Conservation (phyloP, 2,113 vertebrate genomes). For the Amblyopsis rosae region DNA sequence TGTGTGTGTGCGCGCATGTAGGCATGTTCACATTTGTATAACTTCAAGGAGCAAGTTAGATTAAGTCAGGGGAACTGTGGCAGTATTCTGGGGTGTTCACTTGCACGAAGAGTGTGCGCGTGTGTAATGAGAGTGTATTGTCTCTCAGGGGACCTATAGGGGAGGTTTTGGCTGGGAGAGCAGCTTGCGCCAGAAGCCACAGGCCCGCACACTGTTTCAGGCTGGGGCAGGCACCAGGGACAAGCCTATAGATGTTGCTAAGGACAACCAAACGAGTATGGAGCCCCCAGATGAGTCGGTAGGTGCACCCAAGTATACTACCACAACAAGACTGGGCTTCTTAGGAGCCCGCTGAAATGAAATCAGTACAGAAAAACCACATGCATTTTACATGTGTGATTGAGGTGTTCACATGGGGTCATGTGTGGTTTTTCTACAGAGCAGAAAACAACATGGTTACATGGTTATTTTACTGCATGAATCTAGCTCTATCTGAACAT, state of each 20-base stretch:
- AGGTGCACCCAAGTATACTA: constrained; percentile 61
- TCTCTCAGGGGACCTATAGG: constrained; percentile 68
- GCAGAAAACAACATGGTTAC: no score
- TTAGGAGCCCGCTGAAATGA: no score
- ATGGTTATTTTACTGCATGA: no score
- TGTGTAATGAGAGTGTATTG: constrained; percentile 59
- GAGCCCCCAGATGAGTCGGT: constrained; percentile 63
- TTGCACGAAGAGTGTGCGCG: constrained; percentile 26
- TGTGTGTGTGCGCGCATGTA: neutral
- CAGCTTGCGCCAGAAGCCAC: constrained; percentile 75
- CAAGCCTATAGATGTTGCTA: constrained; percentile 45
- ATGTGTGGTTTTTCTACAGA: no score
- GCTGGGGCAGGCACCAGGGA: constrained; percentile 64
- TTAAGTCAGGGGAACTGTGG: no score
- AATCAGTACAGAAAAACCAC: no score
- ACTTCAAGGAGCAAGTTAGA: neutral
- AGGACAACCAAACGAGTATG: constrained; percentile 40
- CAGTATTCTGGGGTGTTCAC: neutral
- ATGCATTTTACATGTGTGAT: no score
- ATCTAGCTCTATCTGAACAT: no score
- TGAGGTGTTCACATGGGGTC: no score
- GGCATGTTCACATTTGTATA: neutral
- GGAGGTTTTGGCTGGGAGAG: constrained; percentile 69
- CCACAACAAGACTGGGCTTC: constrained; percentile 24
- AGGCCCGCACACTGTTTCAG: constrained; percentile 74